Conservation (phyloP, 2,113 vertebrate species). For the Boulengeromyrus knoepffleri region DNA sequence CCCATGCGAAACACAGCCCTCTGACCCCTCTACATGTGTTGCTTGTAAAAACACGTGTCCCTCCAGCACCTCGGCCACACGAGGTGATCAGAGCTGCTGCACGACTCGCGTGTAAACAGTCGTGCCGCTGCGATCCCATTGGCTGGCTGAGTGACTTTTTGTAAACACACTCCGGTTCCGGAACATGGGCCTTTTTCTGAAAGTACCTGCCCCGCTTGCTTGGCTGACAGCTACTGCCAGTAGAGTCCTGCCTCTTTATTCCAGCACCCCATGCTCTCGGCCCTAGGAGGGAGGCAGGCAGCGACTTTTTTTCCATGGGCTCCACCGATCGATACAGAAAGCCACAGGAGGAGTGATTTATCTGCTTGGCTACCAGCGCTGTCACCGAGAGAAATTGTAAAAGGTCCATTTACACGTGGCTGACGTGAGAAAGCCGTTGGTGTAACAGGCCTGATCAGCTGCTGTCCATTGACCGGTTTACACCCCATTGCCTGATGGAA, state of each 20-base stretch:
- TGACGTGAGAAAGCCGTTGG: conserved; percentile 74
- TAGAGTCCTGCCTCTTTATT: conserved; percentile 63
- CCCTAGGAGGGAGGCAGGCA: conserved; percentile 55
- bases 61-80: not conserved
- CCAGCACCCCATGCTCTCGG: conserved; percentile 67
- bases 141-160: not conserved
- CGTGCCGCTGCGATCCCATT: not conserved
- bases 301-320: conserved; percentile 67
- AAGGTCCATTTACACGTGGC: conserved; percentile 90
- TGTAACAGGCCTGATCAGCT: conserved; percentile 72
- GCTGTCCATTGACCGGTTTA: conserved; percentile 46
- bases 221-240: conserved; percentile 22
- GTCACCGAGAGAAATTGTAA: conserved; percentile 87
- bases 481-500: conserved; percentile 24
- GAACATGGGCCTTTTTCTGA: conserved; percentile 17
- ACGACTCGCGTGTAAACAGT: not conserved
- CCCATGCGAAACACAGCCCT: not conserved
- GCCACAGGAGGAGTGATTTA: conserved; percentile 81
- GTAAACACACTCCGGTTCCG: conserved; percentile 38
- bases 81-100: not conserved
- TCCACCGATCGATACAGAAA: conserved; percentile 75
- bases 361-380: conserved; percentile 79
- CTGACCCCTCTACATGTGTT: not conserved
- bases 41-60: not conserved
- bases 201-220: conserved; percentile 28